Percentiles rank a stretch among this genome's conserved stretches.
These are phyloP conservation scores for Nomada ruficornis DNA, from an alignment of 2,888 invertebrate species.

Conservation along the genomic window DNA sequence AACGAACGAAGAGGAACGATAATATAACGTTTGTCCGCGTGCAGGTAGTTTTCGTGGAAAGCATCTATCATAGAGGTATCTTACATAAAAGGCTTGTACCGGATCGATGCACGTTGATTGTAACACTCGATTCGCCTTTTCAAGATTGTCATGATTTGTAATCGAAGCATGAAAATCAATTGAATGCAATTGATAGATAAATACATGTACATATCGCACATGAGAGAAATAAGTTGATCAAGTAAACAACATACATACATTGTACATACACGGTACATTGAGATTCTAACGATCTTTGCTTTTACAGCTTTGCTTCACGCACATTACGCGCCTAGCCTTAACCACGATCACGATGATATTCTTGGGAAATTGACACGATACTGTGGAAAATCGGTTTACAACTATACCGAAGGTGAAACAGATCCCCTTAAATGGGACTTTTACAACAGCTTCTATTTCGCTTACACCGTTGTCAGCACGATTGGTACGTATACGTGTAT, in stretches of 20 bases:
- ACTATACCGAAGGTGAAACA: constrained; percentile 87
- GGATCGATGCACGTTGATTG: too few relatives aligned
- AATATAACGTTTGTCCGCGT: constrained; percentile 12
- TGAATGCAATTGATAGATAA: too few relatives aligned
- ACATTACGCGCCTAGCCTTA: constrained; percentile 86
- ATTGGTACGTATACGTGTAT: constrained; percentile 88
- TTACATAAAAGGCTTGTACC: not conserved
- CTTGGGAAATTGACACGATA: constrained; percentile 88
- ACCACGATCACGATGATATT: constrained; percentile 86
- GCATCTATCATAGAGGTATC: not conserved
- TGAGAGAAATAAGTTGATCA: too few relatives aligned
- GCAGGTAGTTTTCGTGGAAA: not conserved
- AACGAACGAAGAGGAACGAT: not conserved
- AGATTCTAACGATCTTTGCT: constrained; percentile 12
- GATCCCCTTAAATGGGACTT: constrained; percentile 93
- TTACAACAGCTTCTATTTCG: constrained; percentile 96
- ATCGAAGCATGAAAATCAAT: not conserved
- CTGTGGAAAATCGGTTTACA: constrained; percentile 90
- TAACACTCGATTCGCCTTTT: not conserved
- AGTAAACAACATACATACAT: too few relatives aligned
- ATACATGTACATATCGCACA: too few relatives aligned
- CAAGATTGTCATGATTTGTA: not conserved
- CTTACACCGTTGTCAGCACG: constrained; percentile 95
- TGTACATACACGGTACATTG: too few relatives aligned
- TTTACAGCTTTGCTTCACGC: constrained; percentile 87